Conservation (phyloP, 2,888 invertebrate genomes). For the Tetramorium bicarinatum region DNA sequence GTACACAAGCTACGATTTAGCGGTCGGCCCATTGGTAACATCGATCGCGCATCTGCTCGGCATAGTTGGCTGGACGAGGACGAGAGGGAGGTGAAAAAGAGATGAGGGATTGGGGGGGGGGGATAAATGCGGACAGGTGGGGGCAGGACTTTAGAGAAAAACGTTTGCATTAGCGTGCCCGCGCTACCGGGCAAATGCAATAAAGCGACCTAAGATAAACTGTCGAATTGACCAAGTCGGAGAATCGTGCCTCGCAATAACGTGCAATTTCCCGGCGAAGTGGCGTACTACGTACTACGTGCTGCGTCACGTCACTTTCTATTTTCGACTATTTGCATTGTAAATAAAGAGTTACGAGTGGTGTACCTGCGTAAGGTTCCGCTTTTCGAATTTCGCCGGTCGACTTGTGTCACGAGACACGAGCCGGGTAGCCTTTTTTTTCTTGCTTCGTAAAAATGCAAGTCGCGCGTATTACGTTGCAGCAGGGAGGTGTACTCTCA, state of each 20-base stretch:
- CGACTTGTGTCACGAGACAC: neutral
- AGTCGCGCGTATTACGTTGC: neutral
- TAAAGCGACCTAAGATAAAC: slow-evolving; percentile 64
- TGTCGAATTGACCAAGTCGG: slow-evolving; percentile 58
- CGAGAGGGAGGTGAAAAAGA: neutral
- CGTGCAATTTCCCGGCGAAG: slow-evolving; percentile 24
- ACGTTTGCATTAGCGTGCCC: slow-evolving; percentile 54
- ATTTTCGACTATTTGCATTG: slow-evolving; percentile 37
- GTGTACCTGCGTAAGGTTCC: neutral
- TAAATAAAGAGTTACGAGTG: slow-evolving; percentile 25
- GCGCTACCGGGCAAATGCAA: slow-evolving; percentile 40
- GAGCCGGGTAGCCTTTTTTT: neutral
- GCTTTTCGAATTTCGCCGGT: neutral
- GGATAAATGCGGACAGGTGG: neutral
- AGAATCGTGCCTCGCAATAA: slow-evolving; percentile 62
- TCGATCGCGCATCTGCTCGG: slow-evolving; percentile 63
- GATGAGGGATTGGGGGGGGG: neutral
- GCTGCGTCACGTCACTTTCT: slow-evolving; percentile 16
- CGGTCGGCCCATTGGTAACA: slow-evolving; percentile 66
- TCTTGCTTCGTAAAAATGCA: neutral
- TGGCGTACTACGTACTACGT: neutral
- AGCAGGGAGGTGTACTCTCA: neutral
- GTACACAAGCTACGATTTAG: slow-evolving; percentile 67
- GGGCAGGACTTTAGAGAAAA: slow-evolving; percentile 34
- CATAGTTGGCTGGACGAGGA: neutral